Base-by-base conservation (phyloP, 2,113 vertebrate genomes). In the Grammomys surdaster region DNA sequence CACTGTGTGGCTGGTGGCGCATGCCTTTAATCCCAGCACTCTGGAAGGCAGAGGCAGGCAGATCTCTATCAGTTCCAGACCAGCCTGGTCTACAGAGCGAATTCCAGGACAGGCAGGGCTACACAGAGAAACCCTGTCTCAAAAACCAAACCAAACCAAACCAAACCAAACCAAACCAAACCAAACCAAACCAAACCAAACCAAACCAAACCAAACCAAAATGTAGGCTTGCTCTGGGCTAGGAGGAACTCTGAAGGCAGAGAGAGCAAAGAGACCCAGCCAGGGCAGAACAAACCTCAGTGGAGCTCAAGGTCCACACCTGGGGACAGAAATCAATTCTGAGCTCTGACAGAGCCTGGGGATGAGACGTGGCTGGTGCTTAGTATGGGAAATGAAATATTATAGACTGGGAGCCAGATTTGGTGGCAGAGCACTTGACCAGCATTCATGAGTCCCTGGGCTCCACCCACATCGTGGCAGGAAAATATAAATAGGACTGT, bases 181-280 rank as follows among this genome's bases (percentile, higher is more conserved):
- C 60, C 60, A 60, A 63, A 24, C 60, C 60, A 60, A 63, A 24
- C 60, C 60, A 60, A 63, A 24, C 60, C 60, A 60, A 63, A 24
- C 60, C 60, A 22, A 22, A 60, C 20, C 58, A 60, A 60, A 60
- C 56, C 56, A 60, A 60, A 60, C 4, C 58, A 60, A 20, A 60
- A 89, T 91, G 73, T 80, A 89, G 78, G 33, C 54, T 60, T 92
- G 65, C 75, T 78, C 19, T 31, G n/a, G 5, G 14, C 69, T 3
- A 36, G 40, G 22, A 67, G 60, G 58, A 51, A 46, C 93, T 87
- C 51, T 22, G 31, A 72, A 63, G 48, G 24, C 19, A n/a, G 58
- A 94, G 77, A 78, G 88, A 81, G 77, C 60, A 84, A 90, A 93
- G 40, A 80, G 60, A 75, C 14, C 24, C 7, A 75, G 90, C n/a